Evolutionary conservation across 1,140 invertebrate genomes (phyloP), one percentile per base, ranked within the genome.

Genomic region (Pogonus chalceus): DNA sequence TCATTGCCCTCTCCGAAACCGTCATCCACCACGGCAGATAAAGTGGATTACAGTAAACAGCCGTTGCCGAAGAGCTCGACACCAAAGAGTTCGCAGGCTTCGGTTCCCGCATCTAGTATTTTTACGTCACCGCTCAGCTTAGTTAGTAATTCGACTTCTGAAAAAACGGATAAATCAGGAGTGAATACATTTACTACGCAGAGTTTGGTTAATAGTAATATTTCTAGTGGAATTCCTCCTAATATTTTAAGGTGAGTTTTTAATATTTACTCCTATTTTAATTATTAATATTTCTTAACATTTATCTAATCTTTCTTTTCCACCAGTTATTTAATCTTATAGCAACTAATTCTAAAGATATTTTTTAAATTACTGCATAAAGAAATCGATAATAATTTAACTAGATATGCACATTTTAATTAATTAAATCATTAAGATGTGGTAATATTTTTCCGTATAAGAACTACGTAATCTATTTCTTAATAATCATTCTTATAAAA

Each of bases 201-300:
- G 49, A 59, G 58, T 60, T 60, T 57, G 21, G 58, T 57, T 53
- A 63, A 62, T 62, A 66, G 58, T 59, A 54, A 35, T 53, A 60
- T 60, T 56, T 52, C 53, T 43, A 56, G 60, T 23, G 60, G 63
- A 54, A 67, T 76, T 55, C 69, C 72, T 53, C 59, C 68, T 23
- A 72, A 72, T 60, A 74, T 74, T 65, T 67, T 76, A 64, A 75
- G 74, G 74, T 76, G 54, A 72, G 61, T 59, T 23, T 49, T 58
- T 35, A 26, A 26, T 20, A 18, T 51, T 46, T 48, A 20, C 51
- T 10, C 18, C n/a, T n/a, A n/a, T n/a, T n/a, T n/a, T n/a, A n/a
- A n/a, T n/a, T n/a, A n/a, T n/a, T n/a, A n/a, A n/a, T n/a, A n/a
- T n/a, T n/a, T n/a, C n/a, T n/a, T n/a, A n/a, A n/a, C n/a, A n/a